Evolutionary conservation across 1,140 invertebrate species (phyloP), one percentile per base, ranked within the genome.

Genomic region (Bombus impatiens): DNA sequence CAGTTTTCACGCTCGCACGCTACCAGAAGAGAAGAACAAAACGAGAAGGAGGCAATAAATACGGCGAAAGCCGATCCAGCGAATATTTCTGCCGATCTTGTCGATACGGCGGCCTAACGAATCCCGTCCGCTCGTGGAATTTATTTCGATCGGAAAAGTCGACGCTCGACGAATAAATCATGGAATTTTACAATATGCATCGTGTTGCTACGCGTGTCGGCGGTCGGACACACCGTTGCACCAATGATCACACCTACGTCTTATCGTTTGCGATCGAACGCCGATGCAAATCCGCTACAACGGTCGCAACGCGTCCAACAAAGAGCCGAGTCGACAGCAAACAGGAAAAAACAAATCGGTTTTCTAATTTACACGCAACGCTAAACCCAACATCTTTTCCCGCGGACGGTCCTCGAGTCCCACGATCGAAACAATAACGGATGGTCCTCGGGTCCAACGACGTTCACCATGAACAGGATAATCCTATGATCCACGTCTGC

Each of bases 401-500:
- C 22, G 35, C 18, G 22, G 15, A n/a, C 40, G 35, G 18, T 53
- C 79, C 47, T 57, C 83, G 32, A 35, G 77, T 86, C 70, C 65
- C 59, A 32, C 57, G 57, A 8, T 28, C 28, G 35, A 80, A 35
- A 87, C 72, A 86, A 89, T 84, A 35, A 57, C 28, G 71, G 68
- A 65, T 75, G 44, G n/a, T 79, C 71, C 75, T 44, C 40, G 44
- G 62, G n/a, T 37, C 67, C 59, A 28, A 22, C 18, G 32, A 37
- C 71, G 57, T 89, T 59, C 68, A 70, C 74, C 44, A 44, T 78
- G 40, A 70, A 79, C 67, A 75, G 47, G 75, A 91, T 89, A 84
- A 87, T 87, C 77, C 62, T 53, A 32, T 87, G 88, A 90, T 86
- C 82, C 89, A 82, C 74, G 84, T 86, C 59, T 82, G 28, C 87